Evolutionary conservation across 2,113 vertebrate species (phyloP).

Genomic region (Propithecus coquereli): DNA sequence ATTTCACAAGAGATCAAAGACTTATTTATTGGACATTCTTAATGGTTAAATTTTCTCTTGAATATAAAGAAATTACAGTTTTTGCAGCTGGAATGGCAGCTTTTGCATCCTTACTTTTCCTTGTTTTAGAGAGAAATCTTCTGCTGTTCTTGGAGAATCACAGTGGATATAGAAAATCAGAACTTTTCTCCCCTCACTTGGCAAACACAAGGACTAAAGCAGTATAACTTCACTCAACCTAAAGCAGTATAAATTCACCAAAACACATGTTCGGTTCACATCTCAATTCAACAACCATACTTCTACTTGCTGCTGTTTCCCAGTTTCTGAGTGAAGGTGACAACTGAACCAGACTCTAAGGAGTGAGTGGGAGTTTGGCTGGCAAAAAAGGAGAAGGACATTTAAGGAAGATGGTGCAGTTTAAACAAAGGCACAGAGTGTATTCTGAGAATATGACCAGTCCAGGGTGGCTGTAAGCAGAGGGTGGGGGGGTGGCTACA

Average conservation of each 20-base stretch:
- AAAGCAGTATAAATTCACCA: neutral
- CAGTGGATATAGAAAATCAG: neutral
- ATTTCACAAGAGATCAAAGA: neutral
- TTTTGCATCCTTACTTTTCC: neutral
- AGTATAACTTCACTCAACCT: neutral
- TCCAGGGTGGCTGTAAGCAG: neutral
- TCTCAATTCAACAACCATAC: neutral
- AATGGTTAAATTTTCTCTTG: neutral
- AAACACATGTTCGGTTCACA: neutral
- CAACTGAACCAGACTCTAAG: neutral
- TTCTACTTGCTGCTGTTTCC: neutral
- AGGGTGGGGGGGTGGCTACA: neutral
- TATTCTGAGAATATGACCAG: neutral
- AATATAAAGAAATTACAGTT: neutral
- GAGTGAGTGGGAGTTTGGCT: neutral
- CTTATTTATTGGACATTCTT: neutral
- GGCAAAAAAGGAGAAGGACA: neutral
- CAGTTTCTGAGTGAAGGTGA: neutral
- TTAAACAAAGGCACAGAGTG: neutral
- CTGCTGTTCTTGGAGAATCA: neutral
- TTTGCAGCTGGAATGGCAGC: neutral
- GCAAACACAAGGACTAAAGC: neutral
- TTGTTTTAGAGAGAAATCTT: neutral
- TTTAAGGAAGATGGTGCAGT: neutral
- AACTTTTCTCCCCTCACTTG: neutral